Base-by-base conservation (phyloP, 2,113 vertebrate species). In the Tretioscincus oriximinensis region DNA sequence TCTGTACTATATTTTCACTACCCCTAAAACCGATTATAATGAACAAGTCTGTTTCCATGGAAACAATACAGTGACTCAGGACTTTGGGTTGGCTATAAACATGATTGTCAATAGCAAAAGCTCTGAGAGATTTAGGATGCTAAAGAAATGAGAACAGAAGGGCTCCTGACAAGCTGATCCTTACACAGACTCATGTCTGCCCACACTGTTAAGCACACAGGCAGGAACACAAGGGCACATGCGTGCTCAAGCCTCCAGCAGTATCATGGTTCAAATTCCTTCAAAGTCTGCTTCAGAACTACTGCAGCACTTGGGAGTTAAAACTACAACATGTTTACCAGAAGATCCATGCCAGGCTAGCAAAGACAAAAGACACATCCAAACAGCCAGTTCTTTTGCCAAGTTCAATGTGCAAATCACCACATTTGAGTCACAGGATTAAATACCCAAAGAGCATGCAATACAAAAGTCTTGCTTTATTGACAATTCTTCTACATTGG, bases 61-160 rank as follows among this genome's bases (percentile, higher is more conserved):
- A 92, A 96, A 96, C 95, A 85, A 87, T 93, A 93, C 93, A 92
- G 95, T 95, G 95, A 95, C 95, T 96, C 94, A 96, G 95, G 94
- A 94, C 91, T 95, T 95, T 89, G 88, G 92, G 95, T 94, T 89
- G 90, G 93, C 94, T 93, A 88, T 90, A 93, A 94, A 93, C 90
- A 92, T 90, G 89, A 94, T 87, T 86, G 90, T 80, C 92, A 94
- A 92, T 90, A 89, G 91, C 26, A 73, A 91, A 84, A 9, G 66
- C 87, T 89, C 47, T 11, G 84, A 83, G 76, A 51, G 84, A 87
- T 82, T 81, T 35, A 81, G 87, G 77, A 88, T 84, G 54, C 88
- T 1, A 0, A 77, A 84, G 81, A 87, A 76, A 85, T 73, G 3
- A 0, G 86, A 88, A 89, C 28, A 74, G 76, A 69, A 90, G 78